Evolutionary conservation across 2,113 vertebrate genomes (phyloP), one percentile per base, ranked within the genome.

Genomic region (Phaetusa simplex): DNA sequence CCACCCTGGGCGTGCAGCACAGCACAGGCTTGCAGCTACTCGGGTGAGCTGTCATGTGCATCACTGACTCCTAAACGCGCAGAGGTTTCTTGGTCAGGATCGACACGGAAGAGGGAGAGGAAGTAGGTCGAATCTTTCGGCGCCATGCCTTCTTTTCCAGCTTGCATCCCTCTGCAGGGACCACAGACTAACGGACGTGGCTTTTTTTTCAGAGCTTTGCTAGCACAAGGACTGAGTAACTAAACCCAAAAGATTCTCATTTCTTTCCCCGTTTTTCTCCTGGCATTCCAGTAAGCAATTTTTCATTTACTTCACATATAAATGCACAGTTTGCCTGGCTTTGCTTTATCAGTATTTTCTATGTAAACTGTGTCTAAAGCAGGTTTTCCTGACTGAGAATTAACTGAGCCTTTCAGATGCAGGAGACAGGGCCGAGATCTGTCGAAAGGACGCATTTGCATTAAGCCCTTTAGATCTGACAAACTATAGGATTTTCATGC

Each of bases 1-100:
- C 8, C 49, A 9, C 1, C 0, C 15, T 50, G 77, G 42, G 17
- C 0, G 0, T 21, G 45, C 34, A 59, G 59, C 36, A 4, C 40
- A 49, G 47, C 76, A 47, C 21, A 58, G 30, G 34, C 47, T 45
- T 62, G 9, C 1, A 6, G 12, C 72, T 55, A 3, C 13, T 14
- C 36, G 27, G 24, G 34, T 47, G 36, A 29, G 29, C 73, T 80
- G 14, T 20, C 34, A 3, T 34, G 24, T 21, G 47, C 10, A 24
- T 58, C 53, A 14, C 19, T 17, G 59, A 19, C n/a, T 78, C 40
- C 66, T 43, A 79, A 87, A 67, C 1, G 0, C 15, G 47, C 23
- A 79, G 36, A 1, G 0, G 29, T 78, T 87, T 67, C 58, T 78
- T 38, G n/a, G 40, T 72, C 40, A 49, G 53, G 20, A 58, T 56